Conservation (phyloP, 1,140 invertebrate species). For the Apis florea region DNA sequence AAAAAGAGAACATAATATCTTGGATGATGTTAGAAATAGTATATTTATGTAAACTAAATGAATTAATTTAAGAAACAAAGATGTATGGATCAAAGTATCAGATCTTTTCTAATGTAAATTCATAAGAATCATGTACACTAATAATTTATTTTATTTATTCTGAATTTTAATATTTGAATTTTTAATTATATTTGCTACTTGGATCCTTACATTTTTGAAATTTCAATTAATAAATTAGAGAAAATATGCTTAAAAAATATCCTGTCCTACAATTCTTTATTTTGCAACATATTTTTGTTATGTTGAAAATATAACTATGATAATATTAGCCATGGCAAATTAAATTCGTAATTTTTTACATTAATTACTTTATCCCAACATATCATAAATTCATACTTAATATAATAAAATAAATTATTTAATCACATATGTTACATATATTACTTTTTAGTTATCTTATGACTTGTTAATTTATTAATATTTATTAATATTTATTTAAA, state of each 20-base stretch:
- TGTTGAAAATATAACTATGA: slow-evolving; percentile 15
- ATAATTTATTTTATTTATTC: neutral
- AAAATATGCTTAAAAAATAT: slow-evolving; percentile 5
- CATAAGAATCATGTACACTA: neutral
- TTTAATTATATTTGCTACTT: slow-evolving; percentile 18
- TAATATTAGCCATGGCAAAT: slow-evolving; percentile 12
- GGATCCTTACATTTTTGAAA: neutral
- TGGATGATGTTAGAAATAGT: slow-evolving; percentile 23
- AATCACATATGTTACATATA: neutral
- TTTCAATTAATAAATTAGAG: slow-evolving; percentile 3
- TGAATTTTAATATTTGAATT: neutral
- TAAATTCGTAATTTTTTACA: neutral
- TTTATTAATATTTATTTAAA: too few relatives aligned
- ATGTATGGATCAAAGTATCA: neutral
- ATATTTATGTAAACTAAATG: slow-evolving; percentile 2
- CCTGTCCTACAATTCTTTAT: neutral
- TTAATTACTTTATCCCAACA: neutral
- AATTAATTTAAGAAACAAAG: neutral
- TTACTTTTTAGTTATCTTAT: too few relatives aligned
- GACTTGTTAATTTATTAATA: too few relatives aligned
- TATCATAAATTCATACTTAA: neutral
- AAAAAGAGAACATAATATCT: neutral
- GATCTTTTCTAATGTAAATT: neutral
- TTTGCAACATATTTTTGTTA: neutral
- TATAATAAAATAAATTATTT: too few relatives aligned